These are phyloP conservation scores for Dryas iulia DNA, from an alignment of 1,140 invertebrate species.

Conservation along the genomic window DNA sequence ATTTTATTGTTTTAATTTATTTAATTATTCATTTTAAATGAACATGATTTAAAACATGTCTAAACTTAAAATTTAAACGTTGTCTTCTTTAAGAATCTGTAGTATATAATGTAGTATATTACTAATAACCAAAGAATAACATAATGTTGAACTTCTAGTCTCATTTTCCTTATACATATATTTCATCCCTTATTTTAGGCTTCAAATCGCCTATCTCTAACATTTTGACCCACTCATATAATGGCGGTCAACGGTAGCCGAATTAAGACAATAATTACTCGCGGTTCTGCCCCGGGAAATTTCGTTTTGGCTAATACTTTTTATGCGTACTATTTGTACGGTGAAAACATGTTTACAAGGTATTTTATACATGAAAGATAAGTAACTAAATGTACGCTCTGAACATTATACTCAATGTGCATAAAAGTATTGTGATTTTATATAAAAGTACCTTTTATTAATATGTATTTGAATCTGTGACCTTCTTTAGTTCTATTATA, in stretches of 20 bases:
- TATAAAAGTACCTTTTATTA: neutral
- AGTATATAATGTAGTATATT: too few species aligned
- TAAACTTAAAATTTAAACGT: too few species aligned
- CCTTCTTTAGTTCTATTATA: too few species aligned
- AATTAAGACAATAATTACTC: conserved; percentile 76
- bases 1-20: neutral
- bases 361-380: conserved; percentile 21
- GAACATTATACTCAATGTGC: neutral
- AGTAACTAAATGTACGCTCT: neutral
- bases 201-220: conserved; percentile 34
- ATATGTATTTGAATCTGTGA: neutral
- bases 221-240: conserved; percentile 30
- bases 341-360: conserved; percentile 42
- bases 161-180: too few species aligned
- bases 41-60: neutral
- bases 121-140: too few species aligned
- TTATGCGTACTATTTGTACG: conserved; percentile 53
- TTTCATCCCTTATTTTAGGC: neutral
- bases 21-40: neutral
- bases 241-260: conserved; percentile 61
- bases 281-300: conserved; percentile 56
- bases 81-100: too few species aligned
- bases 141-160: too few species aligned
- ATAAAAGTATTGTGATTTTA: neutral
- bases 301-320: conserved; percentile 72